phyloP scores from a whole-genome alignment of 1,140 invertebrate species.

The Aphelenchoides fujianensis region DNA sequence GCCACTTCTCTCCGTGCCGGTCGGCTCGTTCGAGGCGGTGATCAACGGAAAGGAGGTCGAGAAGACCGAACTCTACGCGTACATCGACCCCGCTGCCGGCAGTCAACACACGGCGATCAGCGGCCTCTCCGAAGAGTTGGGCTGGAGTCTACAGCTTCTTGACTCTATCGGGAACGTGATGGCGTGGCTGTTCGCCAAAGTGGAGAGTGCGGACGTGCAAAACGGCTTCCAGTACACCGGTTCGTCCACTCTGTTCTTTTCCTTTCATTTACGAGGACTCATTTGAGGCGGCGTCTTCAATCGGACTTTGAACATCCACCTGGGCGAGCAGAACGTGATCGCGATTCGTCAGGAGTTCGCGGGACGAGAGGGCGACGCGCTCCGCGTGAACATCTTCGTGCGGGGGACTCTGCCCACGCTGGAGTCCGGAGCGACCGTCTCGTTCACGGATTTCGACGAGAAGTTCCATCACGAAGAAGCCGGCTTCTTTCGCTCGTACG shows the following conservation, averaged over 20 bases:
- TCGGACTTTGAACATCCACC: constrained; percentile 28
- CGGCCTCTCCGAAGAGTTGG: constrained; percentile 72
- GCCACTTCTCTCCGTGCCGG: constrained; percentile 76
- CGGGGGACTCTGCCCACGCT: constrained; percentile 75
- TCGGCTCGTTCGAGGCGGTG: constrained; percentile 75
- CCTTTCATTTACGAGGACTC: no score
- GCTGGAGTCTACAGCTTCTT: constrained; percentile 76
- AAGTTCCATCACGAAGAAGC: constrained; percentile 72
- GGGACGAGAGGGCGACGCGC: constrained; percentile 77
- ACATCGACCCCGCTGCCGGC: constrained; percentile 81
- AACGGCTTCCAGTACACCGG: constrained; percentile 36
- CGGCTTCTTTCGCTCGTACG: constrained; percentile 62
- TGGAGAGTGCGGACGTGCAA: background rate
- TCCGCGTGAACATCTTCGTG: constrained; percentile 72
- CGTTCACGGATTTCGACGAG: constrained; percentile 76
- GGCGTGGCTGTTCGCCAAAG: constrained; percentile 82
- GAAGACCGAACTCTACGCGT: constrained; percentile 80
- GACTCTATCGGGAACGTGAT: constrained; percentile 75
- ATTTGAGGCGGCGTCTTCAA: constrained; percentile 28
- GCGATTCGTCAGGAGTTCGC: constrained; percentile 74
- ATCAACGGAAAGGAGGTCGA: constrained; percentile 76
- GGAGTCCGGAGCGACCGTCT: constrained; percentile 68
- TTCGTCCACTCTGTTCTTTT: background rate
- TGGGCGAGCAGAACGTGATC: constrained; percentile 62
- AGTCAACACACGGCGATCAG: constrained; percentile 86